A percentile compares a stretch with the other conserved stretches of the same genome.
Evolutionary conservation across 2,797 vertebrate species (phyloP).

Genomic region (Chromis chromis): DNA sequence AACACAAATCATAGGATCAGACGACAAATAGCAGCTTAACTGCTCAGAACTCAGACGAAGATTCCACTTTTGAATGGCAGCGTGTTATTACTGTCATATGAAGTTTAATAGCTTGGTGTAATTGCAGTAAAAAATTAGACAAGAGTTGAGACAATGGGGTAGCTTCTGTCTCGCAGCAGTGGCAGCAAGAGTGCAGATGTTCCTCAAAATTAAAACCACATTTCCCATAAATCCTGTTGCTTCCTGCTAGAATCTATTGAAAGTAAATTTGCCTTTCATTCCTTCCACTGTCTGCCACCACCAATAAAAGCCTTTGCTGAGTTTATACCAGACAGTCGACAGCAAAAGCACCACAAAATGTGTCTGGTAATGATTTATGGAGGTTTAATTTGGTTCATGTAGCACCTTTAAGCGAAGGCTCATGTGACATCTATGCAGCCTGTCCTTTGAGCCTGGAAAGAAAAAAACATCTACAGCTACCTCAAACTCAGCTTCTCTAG

Average conservation of each 20-base stretch:
- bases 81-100: conserved; percentile 12
- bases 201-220: conserved; percentile 48
- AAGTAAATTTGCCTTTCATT: conserved; percentile 9
- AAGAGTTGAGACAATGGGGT: not conserved
- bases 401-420: not conserved
- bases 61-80: not conserved
- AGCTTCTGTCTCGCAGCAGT: conserved; percentile 30
- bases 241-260: conserved; percentile 21
- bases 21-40: not conserved
- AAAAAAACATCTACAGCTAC: not conserved
- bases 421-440: not conserved
- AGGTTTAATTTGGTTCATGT: conserved; percentile 5
- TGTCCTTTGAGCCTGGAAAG: not conserved
- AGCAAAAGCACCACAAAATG: conserved; percentile 1
- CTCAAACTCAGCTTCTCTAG: conserved; percentile 10
- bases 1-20: conserved; percentile 11
- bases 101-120: conserved; percentile 1
- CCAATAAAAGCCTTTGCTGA: not conserved
- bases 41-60: conserved; percentile 2
- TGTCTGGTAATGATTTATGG: conserved; percentile 4
- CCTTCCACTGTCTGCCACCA: conserved; percentile 20
- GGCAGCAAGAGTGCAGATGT: conserved; percentile 27
- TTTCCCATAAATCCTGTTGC: conserved; percentile 46
- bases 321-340: conserved; percentile 11
- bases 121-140: conserved; percentile 19